Base-by-base conservation (phyloP, 1,140 invertebrate genomes). In the Battus philenor region DNA sequence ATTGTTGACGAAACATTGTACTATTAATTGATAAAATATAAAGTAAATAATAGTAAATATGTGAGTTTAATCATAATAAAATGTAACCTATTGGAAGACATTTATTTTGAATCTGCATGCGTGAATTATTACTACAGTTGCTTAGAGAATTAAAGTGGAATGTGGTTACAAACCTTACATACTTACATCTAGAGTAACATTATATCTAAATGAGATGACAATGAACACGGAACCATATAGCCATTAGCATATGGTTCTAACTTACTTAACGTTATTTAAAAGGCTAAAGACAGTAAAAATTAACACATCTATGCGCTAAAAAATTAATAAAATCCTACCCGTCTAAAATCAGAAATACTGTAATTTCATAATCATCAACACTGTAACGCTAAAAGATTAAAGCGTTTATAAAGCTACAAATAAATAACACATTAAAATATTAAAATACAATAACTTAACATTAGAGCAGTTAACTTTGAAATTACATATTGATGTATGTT, bases 381-480 rank as follows among this genome's bases (percentile, higher is more conserved):
- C 56, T 60, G 53, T 65, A 51, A 56, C 57, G 54, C 51, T 73
- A 65, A 61, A 62, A 69, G 45, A 41, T 76, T 78, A 73, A 84
- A 80, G 76, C 76, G 61, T 70, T 54, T 52, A 76, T 78, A 79
- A 81, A 81, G 76, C 78, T 81, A 85, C 73, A 85, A 82, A 82
- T 85, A 82, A 85, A 82, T 82, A 85, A 82, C 81, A 75, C 68
- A 62, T 81, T 82, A 82, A 76, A 83, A 85, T 82, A 82, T 85
- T 71, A 74, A 72, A 82, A 78, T 76, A 80, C 73, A 78, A 80
- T 78, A 85, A 85, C 75, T 81, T 81, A 84, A 85, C 77, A 73
- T 79, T 72, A 75, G 38, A 78, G 78, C 74, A 72, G 67, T 79
- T 70, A 81, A 82, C 78, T 71, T 75, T 51, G 52, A 73, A 76